These are phyloP conservation scores for Ooceraea biroi DNA, from an alignment of 1,140 invertebrate species.

Conservation along the genomic window DNA sequence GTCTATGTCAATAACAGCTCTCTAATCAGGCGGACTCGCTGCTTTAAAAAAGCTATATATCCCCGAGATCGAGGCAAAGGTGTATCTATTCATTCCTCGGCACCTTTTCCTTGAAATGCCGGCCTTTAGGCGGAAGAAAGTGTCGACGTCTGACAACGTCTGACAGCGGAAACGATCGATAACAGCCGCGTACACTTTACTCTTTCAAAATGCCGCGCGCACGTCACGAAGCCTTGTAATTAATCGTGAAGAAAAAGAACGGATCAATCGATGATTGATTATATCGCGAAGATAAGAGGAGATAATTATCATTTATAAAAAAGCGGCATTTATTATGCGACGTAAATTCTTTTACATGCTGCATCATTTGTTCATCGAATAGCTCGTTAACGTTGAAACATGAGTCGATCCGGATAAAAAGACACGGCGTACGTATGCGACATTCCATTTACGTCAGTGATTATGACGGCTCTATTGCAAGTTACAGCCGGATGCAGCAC, in stretches of 20 bases:
- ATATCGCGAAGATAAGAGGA: background rate
- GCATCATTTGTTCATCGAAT: background rate
- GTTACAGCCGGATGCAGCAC: conserved; percentile 2
- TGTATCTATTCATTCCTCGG: conserved; percentile 55
- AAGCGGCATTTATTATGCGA: background rate
- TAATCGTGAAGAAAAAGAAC: conserved; percentile 25
- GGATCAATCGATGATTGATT: conserved; percentile 11
- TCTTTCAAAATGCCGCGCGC: conserved; percentile 26
- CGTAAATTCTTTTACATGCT: background rate
- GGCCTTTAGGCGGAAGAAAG: conserved; percentile 6
- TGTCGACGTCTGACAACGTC: conserved; percentile 20
- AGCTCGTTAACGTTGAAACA: background rate
- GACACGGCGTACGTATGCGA: background rate
- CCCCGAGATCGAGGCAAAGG: conserved; percentile 3
- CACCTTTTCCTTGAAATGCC: conserved; percentile 39
- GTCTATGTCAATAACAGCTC: conserved; percentile 47
- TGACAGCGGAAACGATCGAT: conserved; percentile 37
- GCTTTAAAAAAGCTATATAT: conserved; percentile 29
- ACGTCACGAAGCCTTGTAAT: background rate
- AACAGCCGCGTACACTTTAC: conserved; percentile 7
- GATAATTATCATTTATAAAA: conserved; percentile 21
- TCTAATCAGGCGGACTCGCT: conserved; percentile 43
- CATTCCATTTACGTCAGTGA: background rate
- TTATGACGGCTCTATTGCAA: conserved; percentile 44
- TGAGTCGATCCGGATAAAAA: background rate